Evolutionary conservation across 2,113 vertebrate genomes (phyloP), one percentile per base, ranked within the genome.

Genomic region (Notothenia coriiceps): DNA sequence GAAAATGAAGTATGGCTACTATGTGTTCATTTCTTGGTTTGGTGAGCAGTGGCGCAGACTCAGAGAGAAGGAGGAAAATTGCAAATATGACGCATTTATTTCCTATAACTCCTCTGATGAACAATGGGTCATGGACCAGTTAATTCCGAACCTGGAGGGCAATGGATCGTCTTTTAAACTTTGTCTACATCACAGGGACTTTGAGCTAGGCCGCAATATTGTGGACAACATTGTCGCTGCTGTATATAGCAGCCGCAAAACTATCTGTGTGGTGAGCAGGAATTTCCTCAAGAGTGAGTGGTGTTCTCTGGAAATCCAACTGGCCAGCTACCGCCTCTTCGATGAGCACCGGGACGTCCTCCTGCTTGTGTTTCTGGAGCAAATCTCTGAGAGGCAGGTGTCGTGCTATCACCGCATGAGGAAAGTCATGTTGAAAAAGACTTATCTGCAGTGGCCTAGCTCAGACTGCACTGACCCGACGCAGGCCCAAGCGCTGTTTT

Each of bases 131-230:
- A 86, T 96, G 82, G 73, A 95, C 6, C 82, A 96, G 18, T 80
- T 98, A 87, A 78, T 95, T 70, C 95, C 93, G 0, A 95, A 95
- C 49, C 84, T 97, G 33, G 96, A 98, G 67, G 91, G 90, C 0
- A 46, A 91, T 2, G 83, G 74, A 1, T 87, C 94, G 0, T 80
- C 77, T 0, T 94, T 96, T 57, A 94, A 94, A 35, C 96, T 98
- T 22, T 98, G 97, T 76, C 93, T 98, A 2, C 96, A 98, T 80
- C 97, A 98, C 82, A 88, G 95, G 2, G 96, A 98, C 82, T 98
- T 98, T 75, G 91, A 96, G 25, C 94, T 92, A 0, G 97, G 96
- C 5, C 90, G 91, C 0, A 74, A 95, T 70, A 96, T 98, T 14
- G 90, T 98, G 14, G 96, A 98, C 89, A 95, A 98, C 84, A 98